phyloP scores from a whole-genome alignment of 23 tunicate genomes.

The Clavelina lepadiformis region DNA sequence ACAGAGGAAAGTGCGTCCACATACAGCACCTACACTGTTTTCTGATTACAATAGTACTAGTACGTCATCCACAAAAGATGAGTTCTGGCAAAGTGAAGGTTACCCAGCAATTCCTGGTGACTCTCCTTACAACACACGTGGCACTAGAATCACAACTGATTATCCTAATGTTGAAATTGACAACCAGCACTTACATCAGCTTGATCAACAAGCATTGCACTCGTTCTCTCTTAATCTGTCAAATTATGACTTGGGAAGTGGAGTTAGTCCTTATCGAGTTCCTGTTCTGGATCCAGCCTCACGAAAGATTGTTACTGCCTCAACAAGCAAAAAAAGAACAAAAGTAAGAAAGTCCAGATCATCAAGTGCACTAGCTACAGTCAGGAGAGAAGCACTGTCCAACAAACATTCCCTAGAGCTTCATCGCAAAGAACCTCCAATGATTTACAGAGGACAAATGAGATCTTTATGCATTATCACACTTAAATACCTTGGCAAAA shows the following conservation, averaged over 20 bases:
- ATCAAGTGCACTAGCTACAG: conserved; percentile 27
- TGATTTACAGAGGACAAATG: conserved; percentile 63
- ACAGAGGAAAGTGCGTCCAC: conserved; percentile 24
- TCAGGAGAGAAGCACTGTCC: not conserved
- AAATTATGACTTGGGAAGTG: conserved; percentile 80
- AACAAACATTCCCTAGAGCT: conserved; percentile 52
- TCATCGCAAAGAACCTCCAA: conserved; percentile 88
- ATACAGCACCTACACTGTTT: conserved; percentile 18
- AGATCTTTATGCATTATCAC: conserved; percentile 66
- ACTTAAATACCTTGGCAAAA: conserved; percentile 83
- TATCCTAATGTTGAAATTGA: conserved; percentile 89
- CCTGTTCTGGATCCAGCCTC: conserved; percentile 67
- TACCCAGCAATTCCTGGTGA: conserved; percentile 62
- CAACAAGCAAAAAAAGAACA: conserved; percentile 5
- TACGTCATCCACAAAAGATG: conserved; percentile 5
- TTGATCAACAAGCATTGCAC: conserved; percentile 78
- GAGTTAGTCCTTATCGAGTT: conserved; percentile 82
- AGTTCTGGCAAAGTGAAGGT: conserved; percentile 41
- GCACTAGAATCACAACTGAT: conserved; percentile 45
- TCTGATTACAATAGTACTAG: not conserved
- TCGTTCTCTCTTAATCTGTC: conserved; percentile 66
- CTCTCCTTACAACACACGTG: conserved; percentile 63
- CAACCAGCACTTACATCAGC: conserved; percentile 67
- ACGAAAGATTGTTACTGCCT: conserved; percentile 14
- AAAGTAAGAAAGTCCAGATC: conserved; percentile 17